Percentiles rank a stretch among this genome's conserved stretches.
Evolutionary conservation across 2,113 vertebrate species (phyloP).

Genomic region (Tetrao urogallus): DNA sequence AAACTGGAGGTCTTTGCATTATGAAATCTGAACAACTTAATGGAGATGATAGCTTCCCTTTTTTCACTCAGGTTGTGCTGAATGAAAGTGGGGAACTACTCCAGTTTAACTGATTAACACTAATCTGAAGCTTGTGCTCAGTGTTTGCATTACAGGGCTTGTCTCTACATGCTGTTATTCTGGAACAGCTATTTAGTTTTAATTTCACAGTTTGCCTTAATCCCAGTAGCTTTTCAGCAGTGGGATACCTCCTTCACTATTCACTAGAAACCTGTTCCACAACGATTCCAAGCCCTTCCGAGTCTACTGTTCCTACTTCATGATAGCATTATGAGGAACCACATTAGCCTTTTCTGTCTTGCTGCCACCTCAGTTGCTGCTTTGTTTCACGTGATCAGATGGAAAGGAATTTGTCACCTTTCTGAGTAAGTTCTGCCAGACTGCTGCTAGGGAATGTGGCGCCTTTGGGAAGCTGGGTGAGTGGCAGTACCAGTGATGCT

Average conservation of each 20-base stretch:
- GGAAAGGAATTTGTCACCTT: constrained; percentile 7
- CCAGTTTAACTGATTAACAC: background rate
- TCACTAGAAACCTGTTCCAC: background rate
- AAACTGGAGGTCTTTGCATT: background rate
- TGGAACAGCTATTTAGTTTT: background rate
- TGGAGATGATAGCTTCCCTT: background rate
- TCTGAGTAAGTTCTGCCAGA: background rate
- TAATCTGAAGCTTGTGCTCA: background rate
- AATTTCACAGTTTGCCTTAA: background rate
- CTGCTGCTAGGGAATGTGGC: background rate
- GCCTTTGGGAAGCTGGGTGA: background rate
- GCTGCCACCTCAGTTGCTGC: background rate
- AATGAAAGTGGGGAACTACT: background rate
- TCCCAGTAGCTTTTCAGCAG: background rate
- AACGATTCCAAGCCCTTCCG: background rate
- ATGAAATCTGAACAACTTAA: background rate
- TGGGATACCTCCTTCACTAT: background rate
- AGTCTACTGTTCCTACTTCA: background rate
- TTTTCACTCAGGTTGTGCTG: background rate
- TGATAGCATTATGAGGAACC: background rate
- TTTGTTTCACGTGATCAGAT: background rate
- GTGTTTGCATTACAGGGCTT: background rate
- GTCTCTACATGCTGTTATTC: background rate
- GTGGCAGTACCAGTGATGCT: background rate
- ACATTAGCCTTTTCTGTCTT: background rate